phyloP scores from a whole-genome alignment of 35 echinoderm and acorn worm species.

The Apostichopus japonicus region DNA sequence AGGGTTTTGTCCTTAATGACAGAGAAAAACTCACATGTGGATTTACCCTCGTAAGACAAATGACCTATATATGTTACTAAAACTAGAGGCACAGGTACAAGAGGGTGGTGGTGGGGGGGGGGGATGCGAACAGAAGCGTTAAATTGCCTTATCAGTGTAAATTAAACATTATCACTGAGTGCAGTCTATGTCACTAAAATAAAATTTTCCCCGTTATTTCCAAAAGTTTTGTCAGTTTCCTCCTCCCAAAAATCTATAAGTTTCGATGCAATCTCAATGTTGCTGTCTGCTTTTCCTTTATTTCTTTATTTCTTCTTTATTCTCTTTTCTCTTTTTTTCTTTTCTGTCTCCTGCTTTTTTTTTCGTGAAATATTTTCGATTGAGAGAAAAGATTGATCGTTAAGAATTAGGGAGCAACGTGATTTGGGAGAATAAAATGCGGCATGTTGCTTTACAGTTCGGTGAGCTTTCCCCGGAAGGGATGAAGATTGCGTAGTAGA shows the following conservation, averaged over 20 bases:
- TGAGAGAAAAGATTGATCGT: conserved; percentile 29
- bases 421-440: conserved; percentile 6
- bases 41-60: too few species aligned
- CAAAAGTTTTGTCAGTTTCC: background rate
- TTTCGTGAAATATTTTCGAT: background rate
- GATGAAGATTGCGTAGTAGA: background rate
- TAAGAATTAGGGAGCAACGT: conserved; percentile 5
- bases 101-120: background rate
- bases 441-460: conserved; percentile 26
- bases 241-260: background rate
- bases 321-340: too few species aligned
- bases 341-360: background rate
- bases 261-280: background rate
- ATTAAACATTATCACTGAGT: background rate
- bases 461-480: conserved; percentile 17
- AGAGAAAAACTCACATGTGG: background rate
- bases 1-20: background rate
- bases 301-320: too few species aligned
- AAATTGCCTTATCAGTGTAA: background rate
- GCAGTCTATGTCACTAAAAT: background rate
- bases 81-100: background rate
- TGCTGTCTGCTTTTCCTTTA: background rate
- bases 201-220: background rate
- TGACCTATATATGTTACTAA: too few species aligned
- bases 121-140: background rate